These are phyloP conservation scores for Empidonax alnorum DNA, from an alignment of 2,113 vertebrate species.

Conservation along the genomic window DNA sequence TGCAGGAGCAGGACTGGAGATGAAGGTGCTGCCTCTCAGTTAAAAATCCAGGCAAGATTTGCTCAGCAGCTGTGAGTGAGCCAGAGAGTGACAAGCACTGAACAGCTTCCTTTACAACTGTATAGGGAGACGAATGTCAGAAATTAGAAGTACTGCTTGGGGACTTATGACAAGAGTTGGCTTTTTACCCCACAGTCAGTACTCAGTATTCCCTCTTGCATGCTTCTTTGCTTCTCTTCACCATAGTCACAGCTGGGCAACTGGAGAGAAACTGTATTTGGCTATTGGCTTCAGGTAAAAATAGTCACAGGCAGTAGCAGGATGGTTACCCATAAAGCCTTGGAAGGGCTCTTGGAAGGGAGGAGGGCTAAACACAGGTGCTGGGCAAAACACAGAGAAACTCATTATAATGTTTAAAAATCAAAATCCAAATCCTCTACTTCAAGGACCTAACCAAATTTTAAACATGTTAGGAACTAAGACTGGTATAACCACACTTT, in stretches of 20 bases:
- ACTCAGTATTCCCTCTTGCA: background rate
- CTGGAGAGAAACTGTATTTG: background rate
- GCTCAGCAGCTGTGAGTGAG: background rate
- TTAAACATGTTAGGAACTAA: slow-evolving; percentile 56
- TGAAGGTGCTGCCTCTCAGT: background rate
- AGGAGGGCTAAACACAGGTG: background rate
- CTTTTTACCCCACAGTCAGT: background rate
- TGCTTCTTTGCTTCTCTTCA: background rate
- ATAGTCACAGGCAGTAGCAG: background rate
- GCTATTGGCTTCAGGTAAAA: background rate
- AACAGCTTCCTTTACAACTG: background rate
- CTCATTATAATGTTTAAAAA: background rate
- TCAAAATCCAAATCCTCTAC: background rate
- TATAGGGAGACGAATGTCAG: background rate
- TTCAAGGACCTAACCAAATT: slow-evolving; percentile 62
- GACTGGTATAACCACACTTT: slow-evolving; percentile 64
- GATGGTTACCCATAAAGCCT: background rate
- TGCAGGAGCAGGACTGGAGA: background rate
- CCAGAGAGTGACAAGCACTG: background rate
- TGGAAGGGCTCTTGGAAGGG: background rate
- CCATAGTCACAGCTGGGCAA: background rate
- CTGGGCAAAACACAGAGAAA: background rate
- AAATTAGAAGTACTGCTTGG: background rate
- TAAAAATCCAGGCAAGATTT: background rate
- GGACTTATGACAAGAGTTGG: background rate